A percentile compares a stretch with the other conserved stretches of the same genome.
Conservation (phyloP, 2,113 vertebrate genomes). For the Leptocoma aspasia region DNA sequence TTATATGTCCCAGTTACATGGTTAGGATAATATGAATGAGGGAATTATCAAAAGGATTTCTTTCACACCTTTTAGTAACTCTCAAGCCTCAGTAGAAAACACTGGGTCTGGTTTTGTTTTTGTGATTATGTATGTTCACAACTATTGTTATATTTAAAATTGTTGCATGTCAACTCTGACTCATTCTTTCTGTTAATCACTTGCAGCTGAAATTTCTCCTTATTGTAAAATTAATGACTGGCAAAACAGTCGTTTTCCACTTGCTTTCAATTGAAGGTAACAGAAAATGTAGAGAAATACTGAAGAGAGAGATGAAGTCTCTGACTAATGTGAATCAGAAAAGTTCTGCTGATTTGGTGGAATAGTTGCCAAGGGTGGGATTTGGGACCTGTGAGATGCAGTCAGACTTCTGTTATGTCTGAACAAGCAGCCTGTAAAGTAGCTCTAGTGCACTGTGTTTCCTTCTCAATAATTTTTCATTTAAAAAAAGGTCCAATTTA, state of each 20-base stretch:
- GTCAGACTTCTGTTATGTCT: not conserved
- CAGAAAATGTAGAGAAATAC: not conserved
- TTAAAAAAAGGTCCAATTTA: not conserved
- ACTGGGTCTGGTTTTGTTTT: not conserved
- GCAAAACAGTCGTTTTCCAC: not conserved
- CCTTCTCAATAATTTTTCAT: not conserved
- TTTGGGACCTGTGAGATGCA: not conserved
- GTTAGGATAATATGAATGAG: not conserved
- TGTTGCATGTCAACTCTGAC: not conserved
- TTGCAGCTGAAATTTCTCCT: not conserved
- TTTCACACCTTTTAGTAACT: not conserved
- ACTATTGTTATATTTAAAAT: not conserved
- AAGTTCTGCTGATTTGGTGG: not conserved
- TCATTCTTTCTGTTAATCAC: not conserved
- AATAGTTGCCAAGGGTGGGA: not conserved
- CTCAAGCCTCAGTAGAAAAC: not conserved
- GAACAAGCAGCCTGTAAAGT: not conserved
- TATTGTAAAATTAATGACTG: not conserved
- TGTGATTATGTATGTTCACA: not conserved
- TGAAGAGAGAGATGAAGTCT: not conserved
- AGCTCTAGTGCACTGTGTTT: not conserved
- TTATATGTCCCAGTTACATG: not conserved
- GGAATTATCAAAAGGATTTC: not conserved
- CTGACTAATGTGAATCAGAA: not conserved
- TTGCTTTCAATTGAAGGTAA: not conserved